Percentiles rank a stretch among this genome's conserved stretches.
Evolutionary conservation across 2,888 invertebrate species (phyloP).

Genomic region (Coelopa pilipes): DNA sequence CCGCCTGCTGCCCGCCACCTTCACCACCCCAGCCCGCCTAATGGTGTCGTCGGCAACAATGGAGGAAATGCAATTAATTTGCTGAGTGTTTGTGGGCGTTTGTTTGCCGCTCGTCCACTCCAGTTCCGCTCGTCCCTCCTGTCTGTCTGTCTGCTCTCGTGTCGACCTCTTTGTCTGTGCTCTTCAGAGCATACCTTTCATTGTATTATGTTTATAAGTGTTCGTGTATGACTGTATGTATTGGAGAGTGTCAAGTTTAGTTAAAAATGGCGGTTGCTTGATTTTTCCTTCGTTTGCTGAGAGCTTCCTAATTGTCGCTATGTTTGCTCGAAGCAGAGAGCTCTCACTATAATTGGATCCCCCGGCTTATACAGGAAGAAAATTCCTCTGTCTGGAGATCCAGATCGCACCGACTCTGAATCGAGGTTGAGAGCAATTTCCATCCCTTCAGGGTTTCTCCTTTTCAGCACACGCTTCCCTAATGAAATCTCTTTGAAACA

Average conservation of each 20-base stretch:
- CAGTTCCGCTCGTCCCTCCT: slow-evolving; percentile 26
- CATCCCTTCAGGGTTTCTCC: no score
- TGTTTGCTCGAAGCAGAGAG: no score
- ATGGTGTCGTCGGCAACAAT: slow-evolving; percentile 21
- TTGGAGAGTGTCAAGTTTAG: slow-evolving; percentile 29
- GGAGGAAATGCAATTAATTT: slow-evolving; percentile 43
- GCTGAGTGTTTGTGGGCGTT: slow-evolving; percentile 37
- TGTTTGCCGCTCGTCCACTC: slow-evolving; percentile 22
- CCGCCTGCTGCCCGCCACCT: slow-evolving; percentile 2
- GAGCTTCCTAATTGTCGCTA: no score
- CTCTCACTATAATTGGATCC: no score
- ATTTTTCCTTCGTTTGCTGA: background rate
- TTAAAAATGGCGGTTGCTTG: slow-evolving; percentile 45
- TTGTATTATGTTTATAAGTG: slow-evolving; percentile 2
- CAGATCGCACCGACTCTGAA: no score
- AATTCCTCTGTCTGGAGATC: no score
- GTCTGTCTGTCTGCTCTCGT: slow-evolving; percentile 36
- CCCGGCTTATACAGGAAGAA: no score
- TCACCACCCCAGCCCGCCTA: background rate
- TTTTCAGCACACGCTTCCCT: no score
- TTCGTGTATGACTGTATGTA: slow-evolving; percentile 1
- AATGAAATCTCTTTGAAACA: no score
- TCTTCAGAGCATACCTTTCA: background rate
- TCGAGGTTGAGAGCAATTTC: no score
- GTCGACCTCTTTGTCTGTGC: slow-evolving; percentile 7